Evolutionary conservation across 2,113 vertebrate genomes (phyloP).

Genomic region (Manacus vitellinus): DNA sequence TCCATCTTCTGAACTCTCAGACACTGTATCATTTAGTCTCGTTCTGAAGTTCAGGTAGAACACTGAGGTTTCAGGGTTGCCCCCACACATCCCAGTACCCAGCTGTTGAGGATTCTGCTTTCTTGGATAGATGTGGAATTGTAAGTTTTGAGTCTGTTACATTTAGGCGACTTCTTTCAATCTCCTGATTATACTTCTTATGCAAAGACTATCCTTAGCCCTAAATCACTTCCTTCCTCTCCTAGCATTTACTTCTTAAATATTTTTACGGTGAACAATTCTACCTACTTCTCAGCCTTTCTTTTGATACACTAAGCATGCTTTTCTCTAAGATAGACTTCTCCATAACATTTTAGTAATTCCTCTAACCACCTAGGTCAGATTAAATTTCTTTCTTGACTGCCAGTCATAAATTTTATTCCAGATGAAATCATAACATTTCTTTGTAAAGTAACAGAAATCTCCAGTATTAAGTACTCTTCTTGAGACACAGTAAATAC

Average conservation of each 20-base stretch:
- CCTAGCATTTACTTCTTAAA: not conserved
- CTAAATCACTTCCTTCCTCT: not conserved
- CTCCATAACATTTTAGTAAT: not conserved
- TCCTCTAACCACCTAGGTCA: not conserved
- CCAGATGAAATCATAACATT: not conserved
- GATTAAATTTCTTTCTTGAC: not conserved
- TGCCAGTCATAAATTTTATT: not conserved
- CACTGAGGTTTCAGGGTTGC: accelerated
- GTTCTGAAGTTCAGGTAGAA: not conserved
- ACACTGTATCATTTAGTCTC: not conserved
- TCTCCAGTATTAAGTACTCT: not conserved
- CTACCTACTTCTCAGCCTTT: not conserved
- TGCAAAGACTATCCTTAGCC: not conserved
- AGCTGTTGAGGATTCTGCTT: not conserved
- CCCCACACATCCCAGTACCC: not conserved
- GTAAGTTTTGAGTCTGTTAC: not conserved
- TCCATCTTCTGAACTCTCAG: not conserved
- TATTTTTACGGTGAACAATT: not conserved
- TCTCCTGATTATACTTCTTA: not conserved
- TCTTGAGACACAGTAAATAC: not conserved
- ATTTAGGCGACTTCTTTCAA: not conserved
- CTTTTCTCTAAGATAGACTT: not conserved
- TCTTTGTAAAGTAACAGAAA: not conserved
- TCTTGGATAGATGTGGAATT: not conserved
- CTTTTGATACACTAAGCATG: not conserved